phyloP scores from a whole-genome alignment of 92 coral and sea anemone genomes.

The Pocillopora meandrina region DNA sequence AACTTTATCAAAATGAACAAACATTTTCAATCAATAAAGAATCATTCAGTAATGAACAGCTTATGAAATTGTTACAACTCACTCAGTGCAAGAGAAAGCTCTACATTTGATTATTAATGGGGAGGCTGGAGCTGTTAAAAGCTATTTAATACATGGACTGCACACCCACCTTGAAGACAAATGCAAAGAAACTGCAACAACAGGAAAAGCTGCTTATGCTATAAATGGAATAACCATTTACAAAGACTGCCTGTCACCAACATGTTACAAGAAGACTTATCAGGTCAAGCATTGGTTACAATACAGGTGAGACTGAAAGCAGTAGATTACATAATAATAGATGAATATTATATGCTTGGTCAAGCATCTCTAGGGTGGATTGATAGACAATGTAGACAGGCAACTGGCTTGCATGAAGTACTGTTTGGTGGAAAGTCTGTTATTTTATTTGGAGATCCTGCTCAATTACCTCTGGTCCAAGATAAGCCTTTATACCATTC shows the following conservation, averaged over 20 bases:
- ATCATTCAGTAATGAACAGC: constrained; percentile 56
- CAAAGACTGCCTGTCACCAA: constrained; percentile 54
- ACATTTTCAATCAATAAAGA: constrained; percentile 33
- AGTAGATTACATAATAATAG: constrained; percentile 25
- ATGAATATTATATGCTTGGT: constrained; percentile 55
- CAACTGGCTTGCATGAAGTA: constrained; percentile 37
- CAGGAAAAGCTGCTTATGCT: constrained; percentile 56
- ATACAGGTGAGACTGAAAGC: not conserved
- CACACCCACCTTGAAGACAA: constrained; percentile 47
- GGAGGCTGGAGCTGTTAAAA: constrained; percentile 55
- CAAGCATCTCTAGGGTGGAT: constrained; percentile 49
- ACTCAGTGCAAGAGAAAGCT: constrained; percentile 30
- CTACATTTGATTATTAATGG: constrained; percentile 43
- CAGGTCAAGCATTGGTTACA: constrained; percentile 43
- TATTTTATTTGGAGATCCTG: constrained; percentile 54
- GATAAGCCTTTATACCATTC: constrained; percentile 59
- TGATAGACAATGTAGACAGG: constrained; percentile 46
- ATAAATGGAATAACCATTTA: constrained; percentile 59
- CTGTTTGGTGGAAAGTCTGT: constrained; percentile 47
- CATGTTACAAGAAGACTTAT: constrained; percentile 47
- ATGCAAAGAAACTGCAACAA: constrained; percentile 46
- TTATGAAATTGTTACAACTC: constrained; percentile 52
- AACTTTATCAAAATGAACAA: constrained; percentile 11
- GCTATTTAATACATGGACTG: constrained; percentile 40
- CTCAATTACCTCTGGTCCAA: constrained; percentile 54